phyloP scores from a whole-genome alignment of 92 coral and sea anemone genomes.

The Palythoa grandis region DNA sequence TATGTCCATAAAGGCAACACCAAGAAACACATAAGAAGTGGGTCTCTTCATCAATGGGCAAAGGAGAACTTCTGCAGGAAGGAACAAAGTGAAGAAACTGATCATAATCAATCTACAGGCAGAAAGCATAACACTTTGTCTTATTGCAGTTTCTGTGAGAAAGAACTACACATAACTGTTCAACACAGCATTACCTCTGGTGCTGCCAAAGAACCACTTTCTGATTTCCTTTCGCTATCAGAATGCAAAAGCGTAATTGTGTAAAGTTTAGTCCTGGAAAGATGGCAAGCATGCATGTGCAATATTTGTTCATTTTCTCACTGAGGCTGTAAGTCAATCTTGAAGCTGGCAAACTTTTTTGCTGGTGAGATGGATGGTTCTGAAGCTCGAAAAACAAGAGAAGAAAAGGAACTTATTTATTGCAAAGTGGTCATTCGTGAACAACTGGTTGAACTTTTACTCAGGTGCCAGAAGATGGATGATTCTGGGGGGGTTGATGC shows the following conservation, averaged over 20 bases:
- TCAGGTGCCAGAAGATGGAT: slow-evolving; percentile 48
- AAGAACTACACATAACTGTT: slow-evolving; percentile 40
- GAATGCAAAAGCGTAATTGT: slow-evolving; percentile 40
- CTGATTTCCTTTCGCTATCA: slow-evolving; percentile 33
- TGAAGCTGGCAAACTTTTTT: slow-evolving; percentile 41
- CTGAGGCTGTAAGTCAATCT: slow-evolving; percentile 51
- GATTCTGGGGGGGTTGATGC: slow-evolving; percentile 45
- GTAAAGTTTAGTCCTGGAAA: slow-evolving; percentile 43
- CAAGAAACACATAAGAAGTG: neutral
- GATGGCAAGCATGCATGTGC: slow-evolving; percentile 47
- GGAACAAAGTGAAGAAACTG: too few species aligned
- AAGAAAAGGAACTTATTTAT: slow-evolving; percentile 42
- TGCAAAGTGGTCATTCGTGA: slow-evolving; percentile 52
- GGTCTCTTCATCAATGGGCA: neutral
- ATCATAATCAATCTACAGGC: neutral
- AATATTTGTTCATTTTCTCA: slow-evolving; percentile 49
- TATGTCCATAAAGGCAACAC: neutral
- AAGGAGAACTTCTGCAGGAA: neutral
- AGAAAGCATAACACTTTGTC: neutral
- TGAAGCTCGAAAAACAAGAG: slow-evolving; percentile 33
- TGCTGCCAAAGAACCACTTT: slow-evolving; percentile 14
- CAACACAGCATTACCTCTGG: slow-evolving; percentile 45
- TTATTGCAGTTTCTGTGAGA: slow-evolving; percentile 24
- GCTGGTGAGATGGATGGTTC: slow-evolving; percentile 48
- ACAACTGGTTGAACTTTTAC: slow-evolving; percentile 46